A percentile compares a stretch with the other conserved stretches of the same genome.
These are phyloP conservation scores for Osmoderma eremita DNA, from an alignment of 2,888 invertebrate genomes.

Conservation along the genomic window DNA sequence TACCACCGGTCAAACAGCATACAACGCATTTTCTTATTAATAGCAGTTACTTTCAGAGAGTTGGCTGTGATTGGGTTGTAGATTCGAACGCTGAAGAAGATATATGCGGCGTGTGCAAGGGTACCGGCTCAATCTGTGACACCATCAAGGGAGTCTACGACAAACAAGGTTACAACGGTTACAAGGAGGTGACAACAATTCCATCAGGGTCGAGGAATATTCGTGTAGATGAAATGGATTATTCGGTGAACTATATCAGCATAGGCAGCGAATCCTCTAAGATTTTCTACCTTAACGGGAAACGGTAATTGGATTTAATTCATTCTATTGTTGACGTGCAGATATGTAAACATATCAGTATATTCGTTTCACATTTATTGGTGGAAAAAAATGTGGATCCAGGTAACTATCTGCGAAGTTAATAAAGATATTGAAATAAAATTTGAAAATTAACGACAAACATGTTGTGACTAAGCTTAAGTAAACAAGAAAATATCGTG, in stretches of 20 bases:
- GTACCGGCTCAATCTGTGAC: slow-evolving; percentile 83
- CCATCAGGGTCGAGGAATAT: slow-evolving; percentile 85
- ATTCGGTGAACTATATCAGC: slow-evolving; percentile 83
- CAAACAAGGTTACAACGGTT: slow-evolving; percentile 65
- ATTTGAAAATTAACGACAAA: too few relatives aligned
- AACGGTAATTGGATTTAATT: slow-evolving; percentile 67
- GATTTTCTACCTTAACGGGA: slow-evolving; percentile 81
- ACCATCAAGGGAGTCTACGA: slow-evolving; percentile 71
- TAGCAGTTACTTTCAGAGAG: slow-evolving; percentile 69
- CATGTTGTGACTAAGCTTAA: too few relatives aligned
- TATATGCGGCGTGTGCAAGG: slow-evolving; percentile 87
- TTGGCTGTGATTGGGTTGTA: slow-evolving; percentile 92
- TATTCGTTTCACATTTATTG: too few relatives aligned
- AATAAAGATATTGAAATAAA: too few relatives aligned
- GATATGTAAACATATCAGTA: too few relatives aligned
- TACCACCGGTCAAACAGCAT: slow-evolving; percentile 7
- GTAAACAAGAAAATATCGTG: too few relatives aligned
- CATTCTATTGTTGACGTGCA: neutral
- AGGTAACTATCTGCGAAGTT: too few relatives aligned
- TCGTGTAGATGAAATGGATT: slow-evolving; percentile 77
- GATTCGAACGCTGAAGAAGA: slow-evolving; percentile 84
- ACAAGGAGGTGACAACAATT: slow-evolving; percentile 75
- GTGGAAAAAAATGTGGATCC: too few relatives aligned
- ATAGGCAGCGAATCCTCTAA: slow-evolving; percentile 76
- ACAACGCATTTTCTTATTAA: slow-evolving; percentile 31